These are phyloP conservation scores for Thunnus thynnus DNA, from an alignment of 2,113 vertebrate species.

Conservation along the genomic window DNA sequence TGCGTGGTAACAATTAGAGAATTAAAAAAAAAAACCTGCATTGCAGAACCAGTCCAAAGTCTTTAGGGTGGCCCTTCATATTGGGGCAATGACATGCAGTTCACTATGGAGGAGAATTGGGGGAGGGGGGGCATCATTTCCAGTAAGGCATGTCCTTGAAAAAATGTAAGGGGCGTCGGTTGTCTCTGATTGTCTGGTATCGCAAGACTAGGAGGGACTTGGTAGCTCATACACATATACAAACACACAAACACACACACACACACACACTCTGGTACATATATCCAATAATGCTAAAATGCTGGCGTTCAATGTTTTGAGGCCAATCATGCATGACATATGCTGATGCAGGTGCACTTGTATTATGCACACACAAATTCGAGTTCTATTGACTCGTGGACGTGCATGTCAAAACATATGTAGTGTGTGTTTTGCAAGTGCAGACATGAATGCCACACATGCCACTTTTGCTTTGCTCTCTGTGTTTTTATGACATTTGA, in stretches of 20 bases:
- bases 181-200: no score
- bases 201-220: neutral
- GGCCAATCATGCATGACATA: conserved; percentile 16
- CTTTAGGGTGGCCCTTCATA: no score
- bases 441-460: neutral
- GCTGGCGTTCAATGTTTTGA: neutral
- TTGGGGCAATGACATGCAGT: no score
- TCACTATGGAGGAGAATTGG: no score
- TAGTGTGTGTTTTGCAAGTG: neutral
- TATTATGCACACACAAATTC: neutral
- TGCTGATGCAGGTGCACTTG: conserved; percentile 19
- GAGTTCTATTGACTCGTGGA: neutral
- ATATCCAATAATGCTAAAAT: conserved; percentile 15
- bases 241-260: neutral
- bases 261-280: neutral
- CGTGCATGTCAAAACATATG: neutral
- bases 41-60: no score
- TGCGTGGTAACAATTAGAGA: no score
- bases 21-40: no score
- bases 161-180: no score
- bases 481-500: conserved; percentile 54
- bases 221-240: neutral
- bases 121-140: no score
- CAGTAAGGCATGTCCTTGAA: no score
- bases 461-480: neutral